Evolutionary conservation across 1,140 invertebrate species (phyloP), one percentile per base, ranked within the genome.

Genomic region (Lasaia peninsularis): DNA sequence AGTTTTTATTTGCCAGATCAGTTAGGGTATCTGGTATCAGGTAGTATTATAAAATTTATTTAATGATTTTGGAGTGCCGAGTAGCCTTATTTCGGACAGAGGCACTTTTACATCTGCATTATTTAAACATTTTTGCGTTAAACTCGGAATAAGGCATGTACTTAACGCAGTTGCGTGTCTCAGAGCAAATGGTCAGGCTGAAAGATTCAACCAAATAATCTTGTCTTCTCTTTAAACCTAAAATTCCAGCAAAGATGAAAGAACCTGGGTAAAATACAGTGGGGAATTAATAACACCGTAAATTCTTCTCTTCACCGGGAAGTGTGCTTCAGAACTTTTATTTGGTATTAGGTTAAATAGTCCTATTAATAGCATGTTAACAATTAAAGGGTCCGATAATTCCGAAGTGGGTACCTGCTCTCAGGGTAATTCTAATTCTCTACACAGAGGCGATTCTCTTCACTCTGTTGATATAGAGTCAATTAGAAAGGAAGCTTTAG

Each of bases 271-370:
- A 64, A 67, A 52, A 35, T 70, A 12, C 64, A 67, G 49, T 65
- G 61, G 59, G 62, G 58, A 49, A 52, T 71, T n/a, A 71, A 71
- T 40, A 65, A 62, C 14, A 63, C 65, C 1, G 10, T 68, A 49
- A 63, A 68, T 40, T 24, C 61, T 3, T 37, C 58, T 0, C n/a
- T n/a, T n/a, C n/a, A 71, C 60, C 10, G 14, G 56, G 20, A 71
- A 64, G 34, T 59, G 35, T 31, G 34, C 69, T 20, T 16, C 63
- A 0, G 60, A 64, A 54, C 37, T 35, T 0, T 16, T 68, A 10
- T 72, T 72, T 53, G 67, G 70, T 0, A 16, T 35, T 2, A 57
- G 44, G 28, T 12, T 66, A n/a, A 37, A 58, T 6, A 56, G 61
- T 56, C 16, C 0, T 34, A 18, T 70, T 1, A 4, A 20, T 1